Evolutionary conservation across 2,113 vertebrate species (phyloP).

Genomic region (Alethe diademata): DNA sequence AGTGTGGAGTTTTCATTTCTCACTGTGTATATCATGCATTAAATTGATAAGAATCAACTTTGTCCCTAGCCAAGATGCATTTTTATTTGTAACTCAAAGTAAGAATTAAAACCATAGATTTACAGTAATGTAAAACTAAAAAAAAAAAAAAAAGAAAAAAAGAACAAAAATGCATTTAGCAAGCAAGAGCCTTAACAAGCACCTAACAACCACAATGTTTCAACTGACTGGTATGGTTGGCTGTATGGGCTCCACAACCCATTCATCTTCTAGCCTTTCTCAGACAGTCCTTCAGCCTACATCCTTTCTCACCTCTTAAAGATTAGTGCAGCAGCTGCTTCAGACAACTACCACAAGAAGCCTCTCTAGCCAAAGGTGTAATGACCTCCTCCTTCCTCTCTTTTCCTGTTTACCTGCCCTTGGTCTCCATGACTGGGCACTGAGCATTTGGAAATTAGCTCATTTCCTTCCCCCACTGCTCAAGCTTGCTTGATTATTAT

Average conservation of each 20-base stretch:
- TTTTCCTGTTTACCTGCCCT: conserved; percentile 65
- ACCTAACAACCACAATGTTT: not conserved
- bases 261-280: not conserved
- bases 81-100: not conserved
- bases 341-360: not conserved
- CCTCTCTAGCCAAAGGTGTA: conserved; percentile 49
- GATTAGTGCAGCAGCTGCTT: not conserved
- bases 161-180: not conserved
- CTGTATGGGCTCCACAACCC: not conserved
- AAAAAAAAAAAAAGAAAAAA: not conserved
- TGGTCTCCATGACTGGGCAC: conserved; percentile 5
- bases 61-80: not conserved
- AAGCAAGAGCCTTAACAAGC: not conserved
- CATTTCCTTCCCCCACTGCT: conserved; percentile 61
- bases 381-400: conserved; percentile 58
- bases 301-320: not conserved
- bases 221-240: not conserved
- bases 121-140: not conserved
- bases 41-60: not conserved
- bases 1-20: not conserved
- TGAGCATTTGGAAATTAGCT: conserved; percentile 55
- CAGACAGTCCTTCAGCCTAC: not conserved
- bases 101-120: not conserved
- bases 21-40: accelerated
- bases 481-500: conserved; percentile 45